phyloP scores from a whole-genome alignment of 2,888 invertebrate species.

The Patella ulyssiponensis region DNA sequence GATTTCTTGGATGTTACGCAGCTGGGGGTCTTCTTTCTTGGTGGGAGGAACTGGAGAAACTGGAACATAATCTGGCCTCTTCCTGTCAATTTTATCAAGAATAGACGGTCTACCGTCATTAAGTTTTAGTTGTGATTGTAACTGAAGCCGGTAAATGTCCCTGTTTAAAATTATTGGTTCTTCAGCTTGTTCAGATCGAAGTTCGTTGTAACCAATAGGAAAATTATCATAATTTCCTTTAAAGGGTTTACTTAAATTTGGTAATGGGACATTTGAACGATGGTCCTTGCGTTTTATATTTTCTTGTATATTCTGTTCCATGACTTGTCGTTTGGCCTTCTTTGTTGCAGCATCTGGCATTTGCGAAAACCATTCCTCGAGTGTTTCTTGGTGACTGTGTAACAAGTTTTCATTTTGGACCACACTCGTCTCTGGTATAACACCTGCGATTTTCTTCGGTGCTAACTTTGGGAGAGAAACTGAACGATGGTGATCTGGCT shows the following conservation, averaged over 20 bases:
- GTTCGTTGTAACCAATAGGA: not conserved
- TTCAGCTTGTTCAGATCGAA: not conserved
- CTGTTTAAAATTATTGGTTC: not conserved
- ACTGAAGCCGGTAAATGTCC: not conserved
- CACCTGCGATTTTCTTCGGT: not conserved
- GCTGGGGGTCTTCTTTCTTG: not conserved
- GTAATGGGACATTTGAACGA: not conserved
- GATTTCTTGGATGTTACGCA: too few species aligned
- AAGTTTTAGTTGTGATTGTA: not conserved
- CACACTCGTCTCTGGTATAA: not conserved
- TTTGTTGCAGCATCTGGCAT: not conserved
- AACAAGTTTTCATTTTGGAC: not conserved
- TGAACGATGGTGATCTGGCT: not conserved
- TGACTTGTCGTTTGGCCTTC: not conserved
- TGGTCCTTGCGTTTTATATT: not conserved
- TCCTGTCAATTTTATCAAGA: not conserved
- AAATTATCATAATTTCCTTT: not conserved
- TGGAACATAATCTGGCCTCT: not conserved
- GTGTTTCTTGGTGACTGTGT: not conserved
- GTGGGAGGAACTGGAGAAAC: not conserved
- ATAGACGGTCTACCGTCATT: not conserved
- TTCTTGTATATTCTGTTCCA: conserved; percentile 8
- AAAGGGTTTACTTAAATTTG: not conserved
- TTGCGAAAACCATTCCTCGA: conserved; percentile 4
- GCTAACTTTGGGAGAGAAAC: not conserved